Evolutionary conservation across 2,113 vertebrate genomes (phyloP), one percentile per base, ranked within the genome.

Genomic region (Dromas ardeola): DNA sequence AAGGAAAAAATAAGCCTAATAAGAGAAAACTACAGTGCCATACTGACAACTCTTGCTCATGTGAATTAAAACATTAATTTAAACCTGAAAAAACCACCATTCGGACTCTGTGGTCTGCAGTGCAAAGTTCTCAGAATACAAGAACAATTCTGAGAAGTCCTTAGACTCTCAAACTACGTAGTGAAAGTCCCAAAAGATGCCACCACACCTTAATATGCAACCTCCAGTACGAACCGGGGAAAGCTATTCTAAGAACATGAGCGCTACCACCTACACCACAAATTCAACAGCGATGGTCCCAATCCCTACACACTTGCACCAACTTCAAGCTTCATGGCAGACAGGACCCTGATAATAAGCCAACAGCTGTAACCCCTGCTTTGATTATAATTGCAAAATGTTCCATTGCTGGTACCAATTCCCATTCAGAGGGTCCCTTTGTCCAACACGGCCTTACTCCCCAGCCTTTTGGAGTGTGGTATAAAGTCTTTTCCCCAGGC

Each of bases 401-500:
- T 62, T 84, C 90, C 22, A 32, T 25, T 72, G 53, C 81, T 81
- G 49, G 26, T 66, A 73, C 25, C 40, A 47, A 5, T 30, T 53
- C 42, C 9, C 10, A 23, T 10, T 83, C 63, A 59, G 73, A 55
- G 34, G 42, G 83, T 55, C 84, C 78, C 47, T 88, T 15, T 89
- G 93, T 94, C 96, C 93, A 89, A 8, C 36, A 42, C 52, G 69
- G 25, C 73, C 40, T 7, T 16, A 7, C 73, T 87, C 70, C 34
- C 18, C 70, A 95, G 38, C 23, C 66, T 55, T n/a, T 25, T 70
- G 53, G 45, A 93, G 49, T 0, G 13, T 11, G 62, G 53, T 65
- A 2, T 38, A 77, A 93, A 95, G 81, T 36, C 97, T 96, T 95
- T 95, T 90, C 96, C 87, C 74, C 71, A 59, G 93, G 95, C 89